A percentile compares a stretch with the other conserved stretches of the same genome.
phyloP scores from a whole-genome alignment of 2,888 invertebrate species.

The Caenorhabditis sp. region DNA sequence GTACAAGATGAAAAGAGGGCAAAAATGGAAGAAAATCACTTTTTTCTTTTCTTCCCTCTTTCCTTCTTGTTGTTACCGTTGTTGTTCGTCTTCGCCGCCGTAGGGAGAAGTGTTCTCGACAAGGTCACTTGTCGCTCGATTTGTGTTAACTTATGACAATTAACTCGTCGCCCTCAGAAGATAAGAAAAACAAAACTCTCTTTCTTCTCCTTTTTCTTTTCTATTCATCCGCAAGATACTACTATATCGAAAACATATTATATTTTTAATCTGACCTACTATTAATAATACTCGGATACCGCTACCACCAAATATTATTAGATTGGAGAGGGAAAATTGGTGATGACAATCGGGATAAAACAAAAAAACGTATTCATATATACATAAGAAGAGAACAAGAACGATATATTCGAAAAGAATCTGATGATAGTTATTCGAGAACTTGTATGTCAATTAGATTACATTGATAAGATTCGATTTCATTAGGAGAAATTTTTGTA shows the following conservation, averaged over 20 bases:
- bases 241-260: no score
- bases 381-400: neutral
- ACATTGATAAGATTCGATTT: neutral
- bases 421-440: neutral
- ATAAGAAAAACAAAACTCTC: neutral
- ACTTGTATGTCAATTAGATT: neutral
- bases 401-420: neutral
- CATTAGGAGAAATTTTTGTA: neutral
- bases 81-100: neutral
- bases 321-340: no score
- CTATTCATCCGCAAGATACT: no score
- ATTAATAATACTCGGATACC: no score
- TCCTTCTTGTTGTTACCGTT: neutral
- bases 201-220: neutral
- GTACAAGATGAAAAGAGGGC: neutral
- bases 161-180: neutral
- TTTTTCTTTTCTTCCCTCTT: neutral
- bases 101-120: conserved; percentile 1
- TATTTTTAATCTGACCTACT: no score
- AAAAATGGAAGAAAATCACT: neutral
- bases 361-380: no score
- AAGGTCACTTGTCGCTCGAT: neutral
- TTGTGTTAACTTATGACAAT: neutral
- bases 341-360: no score
- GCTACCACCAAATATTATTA: no score